phyloP scores from a whole-genome alignment of 2,113 vertebrate species.

The Callopanchax toddi region DNA sequence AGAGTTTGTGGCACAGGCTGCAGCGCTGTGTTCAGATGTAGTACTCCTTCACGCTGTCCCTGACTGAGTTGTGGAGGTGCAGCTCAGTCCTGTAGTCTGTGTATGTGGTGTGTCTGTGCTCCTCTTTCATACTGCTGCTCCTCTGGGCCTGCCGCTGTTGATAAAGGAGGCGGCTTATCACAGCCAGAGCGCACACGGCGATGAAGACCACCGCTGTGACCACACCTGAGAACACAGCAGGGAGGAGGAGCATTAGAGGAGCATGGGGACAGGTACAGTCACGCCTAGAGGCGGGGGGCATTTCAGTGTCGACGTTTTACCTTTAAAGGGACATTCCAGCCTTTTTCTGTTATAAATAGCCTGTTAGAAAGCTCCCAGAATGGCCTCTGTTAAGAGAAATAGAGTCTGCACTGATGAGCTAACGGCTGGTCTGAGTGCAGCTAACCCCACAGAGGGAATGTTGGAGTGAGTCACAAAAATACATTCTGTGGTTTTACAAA shows the following conservation, averaged over 20 bases:
- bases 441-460: too few relatives aligned
- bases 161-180: slow-evolving; percentile 90
- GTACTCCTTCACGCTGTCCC: slow-evolving; percentile 94
- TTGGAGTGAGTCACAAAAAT: too few relatives aligned
- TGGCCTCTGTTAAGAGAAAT: too few relatives aligned
- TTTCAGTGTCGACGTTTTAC: too few relatives aligned
- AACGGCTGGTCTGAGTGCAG: too few relatives aligned
- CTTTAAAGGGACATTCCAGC: too few relatives aligned
- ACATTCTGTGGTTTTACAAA: too few relatives aligned
- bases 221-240: slow-evolving; percentile 79
- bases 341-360: too few relatives aligned
- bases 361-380: too few relatives aligned
- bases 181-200: slow-evolving; percentile 87
- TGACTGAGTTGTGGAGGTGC: slow-evolving; percentile 90
- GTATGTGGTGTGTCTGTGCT: slow-evolving; percentile 83
- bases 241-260: not conserved
- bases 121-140: slow-evolving; percentile 82
- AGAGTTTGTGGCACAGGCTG: slow-evolving; percentile 25
- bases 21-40: slow-evolving; percentile 87
- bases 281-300: too few relatives aligned
- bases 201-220: slow-evolving; percentile 92
- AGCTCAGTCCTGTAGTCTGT: slow-evolving; percentile 89
- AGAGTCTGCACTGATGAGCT: too few relatives aligned
- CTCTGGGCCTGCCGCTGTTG: slow-evolving; percentile 88
- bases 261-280: not conserved